Evolutionary conservation across 2,888 invertebrate species (phyloP).

Genomic region (Atrina japonica): DNA sequence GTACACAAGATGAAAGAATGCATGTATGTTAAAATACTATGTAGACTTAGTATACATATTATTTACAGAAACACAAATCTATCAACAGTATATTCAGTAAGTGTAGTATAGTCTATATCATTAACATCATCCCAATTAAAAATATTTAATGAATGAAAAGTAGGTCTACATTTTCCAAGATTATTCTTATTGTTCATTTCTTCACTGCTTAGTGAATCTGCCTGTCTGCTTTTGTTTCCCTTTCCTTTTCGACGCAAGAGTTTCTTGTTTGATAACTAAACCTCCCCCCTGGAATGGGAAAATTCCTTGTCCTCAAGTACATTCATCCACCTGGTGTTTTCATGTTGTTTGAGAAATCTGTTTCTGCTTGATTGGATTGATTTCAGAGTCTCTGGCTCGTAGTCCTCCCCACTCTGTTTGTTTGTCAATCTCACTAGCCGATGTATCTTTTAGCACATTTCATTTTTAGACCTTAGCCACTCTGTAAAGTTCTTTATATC

Average conservation of each 20-base stretch:
- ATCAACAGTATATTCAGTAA: too few species aligned
- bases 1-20: too few species aligned
- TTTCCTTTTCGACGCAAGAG: conserved; percentile 16
- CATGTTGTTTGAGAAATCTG: too few species aligned
- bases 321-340: too few species aligned
- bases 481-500: not conserved
- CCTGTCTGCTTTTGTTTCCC: conserved; percentile 17
- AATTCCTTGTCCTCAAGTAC: conserved; percentile 29
- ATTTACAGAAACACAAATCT: too few species aligned
- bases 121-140: too few species aligned
- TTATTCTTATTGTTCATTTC: conserved; percentile 19
- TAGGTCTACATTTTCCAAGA: conserved; percentile 30
- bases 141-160: too few species aligned
- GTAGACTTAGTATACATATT: too few species aligned
- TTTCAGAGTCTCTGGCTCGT: conserved; percentile 16
- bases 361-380: conserved; percentile 16
- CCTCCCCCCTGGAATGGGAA: conserved; percentile 30
- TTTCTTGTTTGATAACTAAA: conserved; percentile 31
- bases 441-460: not conserved
- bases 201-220: conserved; percentile 33
- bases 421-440: conserved; percentile 5
- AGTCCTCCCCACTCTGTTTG: conserved; percentile 3
- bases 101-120: too few species aligned
- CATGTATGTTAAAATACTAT: too few species aligned
- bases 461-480: not conserved